Percentiles rank a stretch among this genome's conserved stretches.
Conservation (phyloP, 2,113 vertebrate genomes). For the Lasiurus cinereus region DNA sequence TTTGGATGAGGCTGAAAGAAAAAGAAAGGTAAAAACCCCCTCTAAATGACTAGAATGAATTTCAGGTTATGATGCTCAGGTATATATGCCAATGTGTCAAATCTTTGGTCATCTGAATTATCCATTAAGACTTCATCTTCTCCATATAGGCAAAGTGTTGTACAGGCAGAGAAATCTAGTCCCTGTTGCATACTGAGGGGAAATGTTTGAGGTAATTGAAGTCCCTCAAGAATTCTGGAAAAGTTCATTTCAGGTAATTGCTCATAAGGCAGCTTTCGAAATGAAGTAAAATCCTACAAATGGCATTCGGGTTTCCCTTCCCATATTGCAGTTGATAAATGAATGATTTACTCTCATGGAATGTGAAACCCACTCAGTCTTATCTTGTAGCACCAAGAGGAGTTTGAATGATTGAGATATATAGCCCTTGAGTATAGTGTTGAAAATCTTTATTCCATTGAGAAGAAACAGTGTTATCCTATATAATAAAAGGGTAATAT, state of each 20-base stretch:
- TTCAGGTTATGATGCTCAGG: neutral
- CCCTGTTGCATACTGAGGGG: neutral
- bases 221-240: neutral
- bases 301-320: neutral
- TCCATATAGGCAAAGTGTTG: neutral
- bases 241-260: neutral
- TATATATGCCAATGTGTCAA: neutral
- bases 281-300: neutral
- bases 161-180: neutral
- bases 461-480: slow-evolving; percentile 19
- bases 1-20: neutral
- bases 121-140: neutral
- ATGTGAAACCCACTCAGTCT: neutral
- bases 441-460: slow-evolving; percentile 10
- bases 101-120: neutral
- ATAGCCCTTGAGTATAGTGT: neutral
- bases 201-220: neutral
- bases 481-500: too few relatives aligned
- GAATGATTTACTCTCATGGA: neutral
- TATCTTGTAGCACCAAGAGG: neutral
- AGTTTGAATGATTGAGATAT: neutral
- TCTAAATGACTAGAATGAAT: neutral
- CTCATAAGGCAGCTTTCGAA: slow-evolving; percentile 18
- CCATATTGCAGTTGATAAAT: neutral
- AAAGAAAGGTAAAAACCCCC: neutral